Conservation (phyloP, 2,113 vertebrate species). For the Lasiurus cinereus region DNA sequence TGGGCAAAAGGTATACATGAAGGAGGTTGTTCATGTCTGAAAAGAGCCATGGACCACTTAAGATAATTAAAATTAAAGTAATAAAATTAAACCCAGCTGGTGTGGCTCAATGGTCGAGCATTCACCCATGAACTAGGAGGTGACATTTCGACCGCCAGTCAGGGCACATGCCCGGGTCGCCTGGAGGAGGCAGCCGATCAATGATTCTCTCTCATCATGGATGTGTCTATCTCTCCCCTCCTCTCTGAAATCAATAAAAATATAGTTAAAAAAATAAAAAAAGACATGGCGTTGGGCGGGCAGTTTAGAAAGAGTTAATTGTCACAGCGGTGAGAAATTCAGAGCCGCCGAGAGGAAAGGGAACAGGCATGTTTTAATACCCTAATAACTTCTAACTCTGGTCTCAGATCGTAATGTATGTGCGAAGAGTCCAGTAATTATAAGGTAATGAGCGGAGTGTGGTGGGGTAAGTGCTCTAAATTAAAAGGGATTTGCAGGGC, state of each 20-base stretch:
- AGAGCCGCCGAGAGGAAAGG: constrained; percentile 78
- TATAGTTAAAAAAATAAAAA: not conserved
- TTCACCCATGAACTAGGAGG: not conserved
- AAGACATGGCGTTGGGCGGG: constrained; percentile 14
- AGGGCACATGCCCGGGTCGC: no score
- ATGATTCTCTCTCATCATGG: not conserved
- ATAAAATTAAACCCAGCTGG: not conserved
- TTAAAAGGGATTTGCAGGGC: constrained; percentile 90
- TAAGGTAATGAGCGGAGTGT: constrained; percentile 90
- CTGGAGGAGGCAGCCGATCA: not conserved
- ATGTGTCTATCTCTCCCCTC: not conserved
- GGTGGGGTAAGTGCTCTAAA: constrained; percentile 89
- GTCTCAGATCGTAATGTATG: constrained; percentile 88
- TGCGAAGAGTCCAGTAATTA: constrained; percentile 88
- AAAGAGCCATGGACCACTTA: not conserved
- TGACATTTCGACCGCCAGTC: not conserved
- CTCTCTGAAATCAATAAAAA: not conserved
- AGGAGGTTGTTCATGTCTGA: constrained; percentile 51
- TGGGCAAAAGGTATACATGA: not conserved
- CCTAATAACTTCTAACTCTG: constrained; percentile 89
- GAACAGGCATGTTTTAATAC: constrained; percentile 86
- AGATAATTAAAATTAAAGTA: not conserved
- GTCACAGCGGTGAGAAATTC: constrained; percentile 83
- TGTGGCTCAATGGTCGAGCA: not conserved
- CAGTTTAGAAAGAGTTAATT: constrained; percentile 79